These are phyloP conservation scores for Mormyrus proboscirostris DNA, from an alignment of 2,797 vertebrate species.

Conservation along the genomic window DNA sequence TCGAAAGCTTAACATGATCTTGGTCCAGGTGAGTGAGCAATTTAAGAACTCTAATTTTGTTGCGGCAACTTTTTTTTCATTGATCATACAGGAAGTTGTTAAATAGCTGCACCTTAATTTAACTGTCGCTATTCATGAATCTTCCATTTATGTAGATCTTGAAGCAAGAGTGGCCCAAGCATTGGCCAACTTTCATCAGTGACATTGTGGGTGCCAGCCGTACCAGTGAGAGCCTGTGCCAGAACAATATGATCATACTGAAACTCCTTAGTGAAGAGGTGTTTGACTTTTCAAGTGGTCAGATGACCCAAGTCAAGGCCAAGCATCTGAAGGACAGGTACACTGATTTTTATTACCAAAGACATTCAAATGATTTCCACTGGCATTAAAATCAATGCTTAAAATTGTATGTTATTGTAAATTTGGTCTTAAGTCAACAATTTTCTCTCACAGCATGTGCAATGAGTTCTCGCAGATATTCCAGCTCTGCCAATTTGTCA, in stretches of 20 bases:
- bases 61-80: neutral
- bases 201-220: conserved; percentile 97
- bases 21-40: conserved; percentile 80
- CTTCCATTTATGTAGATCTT: conserved; percentile 68
- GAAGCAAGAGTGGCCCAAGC: conserved; percentile 98
- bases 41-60: neutral
- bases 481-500: conserved; percentile 85
- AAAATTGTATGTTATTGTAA: neutral
- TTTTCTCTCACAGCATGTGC: conserved; percentile 68
- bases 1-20: conserved; percentile 97
- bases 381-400: neutral
- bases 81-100: neutral
- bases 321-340: conserved; percentile 99
- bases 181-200: conserved; percentile 98
- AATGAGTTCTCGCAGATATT: conserved; percentile 89
- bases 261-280: conserved; percentile 97
- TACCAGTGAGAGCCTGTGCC: conserved; percentile 96
- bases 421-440: neutral
- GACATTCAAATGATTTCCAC: neutral
- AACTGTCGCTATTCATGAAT: neutral
- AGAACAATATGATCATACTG: conserved; percentile 98
- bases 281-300: conserved; percentile 97
- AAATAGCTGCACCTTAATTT: neutral
- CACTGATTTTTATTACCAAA: neutral
- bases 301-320: conserved; percentile 98